These are phyloP conservation scores for Fistularia commersonii DNA, from an alignment of 2,797 vertebrate species.

Conservation along the genomic window DNA sequence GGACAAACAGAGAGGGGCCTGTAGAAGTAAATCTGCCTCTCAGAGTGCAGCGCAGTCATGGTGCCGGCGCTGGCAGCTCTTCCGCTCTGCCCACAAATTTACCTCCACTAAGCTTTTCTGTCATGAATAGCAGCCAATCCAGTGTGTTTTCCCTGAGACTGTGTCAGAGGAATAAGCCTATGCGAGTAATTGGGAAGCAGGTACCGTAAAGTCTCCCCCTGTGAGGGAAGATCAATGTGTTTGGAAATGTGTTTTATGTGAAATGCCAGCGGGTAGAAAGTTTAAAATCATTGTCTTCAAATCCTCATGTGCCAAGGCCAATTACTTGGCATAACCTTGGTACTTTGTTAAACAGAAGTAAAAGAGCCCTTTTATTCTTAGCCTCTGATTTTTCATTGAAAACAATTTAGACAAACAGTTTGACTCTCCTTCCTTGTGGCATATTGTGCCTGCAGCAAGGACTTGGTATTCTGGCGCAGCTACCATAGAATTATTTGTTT, in stretches of 20 bases:
- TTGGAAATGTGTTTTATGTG: slow-evolving; percentile 41
- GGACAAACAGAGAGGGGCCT: slow-evolving; percentile 46
- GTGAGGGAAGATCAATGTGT: slow-evolving; percentile 55
- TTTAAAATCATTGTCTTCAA: slow-evolving; percentile 33
- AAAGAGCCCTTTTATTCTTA: slow-evolving; percentile 21
- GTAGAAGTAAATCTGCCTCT: slow-evolving; percentile 55
- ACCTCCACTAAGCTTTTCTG: slow-evolving; percentile 55
- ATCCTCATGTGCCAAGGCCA: slow-evolving; percentile 30
- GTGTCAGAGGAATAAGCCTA: slow-evolving; percentile 55
- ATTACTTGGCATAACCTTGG: slow-evolving; percentile 47
- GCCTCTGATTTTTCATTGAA: slow-evolving; percentile 42
- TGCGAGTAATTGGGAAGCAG: slow-evolving; percentile 60
- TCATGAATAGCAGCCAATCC: slow-evolving; percentile 45
- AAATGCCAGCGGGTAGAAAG: slow-evolving; percentile 39
- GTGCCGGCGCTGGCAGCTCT: slow-evolving; percentile 47
- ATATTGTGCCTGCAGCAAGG: slow-evolving; percentile 42
- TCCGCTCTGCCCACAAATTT: slow-evolving; percentile 49
- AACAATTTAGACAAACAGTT: slow-evolving; percentile 40
- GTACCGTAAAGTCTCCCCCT: slow-evolving; percentile 44
- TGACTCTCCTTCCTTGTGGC: slow-evolving; percentile 36
- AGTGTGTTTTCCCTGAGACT: slow-evolving; percentile 38
- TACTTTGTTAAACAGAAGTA: slow-evolving; percentile 36
- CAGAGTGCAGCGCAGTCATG: slow-evolving; percentile 29
- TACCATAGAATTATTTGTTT: slow-evolving; percentile 31
- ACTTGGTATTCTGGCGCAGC: slow-evolving; percentile 37